Evolutionary conservation across 2,888 invertebrate species (phyloP).

Genomic region (Drosophila subsilvestris): DNA sequence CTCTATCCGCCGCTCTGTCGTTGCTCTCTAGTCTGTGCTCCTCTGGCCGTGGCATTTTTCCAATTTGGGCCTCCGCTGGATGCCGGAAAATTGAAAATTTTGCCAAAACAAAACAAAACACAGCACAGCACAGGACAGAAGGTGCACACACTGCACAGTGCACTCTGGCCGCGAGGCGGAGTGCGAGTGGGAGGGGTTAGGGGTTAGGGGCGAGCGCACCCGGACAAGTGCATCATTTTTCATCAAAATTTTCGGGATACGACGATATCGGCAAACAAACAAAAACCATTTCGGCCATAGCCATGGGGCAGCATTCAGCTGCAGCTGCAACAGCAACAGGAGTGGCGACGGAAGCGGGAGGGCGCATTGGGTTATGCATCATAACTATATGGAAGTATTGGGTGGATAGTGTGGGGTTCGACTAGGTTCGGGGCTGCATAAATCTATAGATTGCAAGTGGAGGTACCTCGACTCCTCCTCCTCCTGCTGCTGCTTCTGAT

Average conservation of each 20-base stretch:
- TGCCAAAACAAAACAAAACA: constrained; percentile 63
- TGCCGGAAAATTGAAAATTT: constrained; percentile 75
- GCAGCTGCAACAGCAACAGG: constrained; percentile 34
- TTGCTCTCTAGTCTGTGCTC: constrained; percentile 24
- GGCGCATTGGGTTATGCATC: constrained; percentile 73
- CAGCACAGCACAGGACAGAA: constrained; percentile 3
- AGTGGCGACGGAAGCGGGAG: not conserved
- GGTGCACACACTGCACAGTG: constrained; percentile 7
- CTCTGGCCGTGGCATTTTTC: constrained; percentile 57
- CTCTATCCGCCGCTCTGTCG: constrained; percentile 7
- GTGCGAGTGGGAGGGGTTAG: not conserved
- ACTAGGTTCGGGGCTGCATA: constrained; percentile 57
- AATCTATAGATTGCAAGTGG: constrained; percentile 72
- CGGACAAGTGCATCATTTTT: constrained; percentile 76
- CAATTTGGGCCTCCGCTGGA: constrained; percentile 68
- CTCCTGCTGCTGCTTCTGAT: constrained; percentile 54
- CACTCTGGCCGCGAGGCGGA: not conserved
- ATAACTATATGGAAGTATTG: constrained; percentile 60
- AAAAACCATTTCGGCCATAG: constrained; percentile 62
- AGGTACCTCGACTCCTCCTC: constrained; percentile 20
- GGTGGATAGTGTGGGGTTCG: constrained; percentile 12
- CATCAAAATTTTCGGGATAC: constrained; percentile 49
- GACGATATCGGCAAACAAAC: constrained; percentile 51
- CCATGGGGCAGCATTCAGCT: constrained; percentile 44
- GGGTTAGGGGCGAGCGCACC: constrained; percentile 15